Percentiles rank a stretch among this genome's conserved stretches.
Conservation (phyloP, 2,113 vertebrate species). For the Corapipo altera region DNA sequence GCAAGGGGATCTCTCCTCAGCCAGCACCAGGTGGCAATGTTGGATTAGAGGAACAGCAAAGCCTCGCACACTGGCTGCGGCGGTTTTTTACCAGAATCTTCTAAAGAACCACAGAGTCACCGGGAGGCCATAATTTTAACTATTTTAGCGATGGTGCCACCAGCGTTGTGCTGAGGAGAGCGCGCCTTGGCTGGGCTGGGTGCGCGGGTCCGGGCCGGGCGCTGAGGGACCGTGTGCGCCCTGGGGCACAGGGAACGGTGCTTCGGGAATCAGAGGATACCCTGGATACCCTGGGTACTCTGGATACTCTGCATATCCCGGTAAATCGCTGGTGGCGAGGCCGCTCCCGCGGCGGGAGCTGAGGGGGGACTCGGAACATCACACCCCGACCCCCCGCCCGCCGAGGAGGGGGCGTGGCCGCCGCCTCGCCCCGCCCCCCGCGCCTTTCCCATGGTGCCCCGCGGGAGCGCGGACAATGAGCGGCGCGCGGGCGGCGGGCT, state of each 20-base stretch:
- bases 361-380: background rate
- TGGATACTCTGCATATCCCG: background rate
- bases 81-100: constrained; percentile 21
- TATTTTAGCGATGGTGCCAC: background rate
- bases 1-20: background rate
- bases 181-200: background rate
- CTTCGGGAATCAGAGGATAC: background rate
- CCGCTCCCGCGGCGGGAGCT: background rate
- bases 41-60: background rate
- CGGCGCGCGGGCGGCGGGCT: background rate
- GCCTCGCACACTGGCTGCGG: background rate
- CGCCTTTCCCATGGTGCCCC: background rate
- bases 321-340: no score
- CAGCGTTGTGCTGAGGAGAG: background rate
- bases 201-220: background rate
- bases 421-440: background rate
- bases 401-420: background rate
- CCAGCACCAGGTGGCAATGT: constrained; percentile 9
- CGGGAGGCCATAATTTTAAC: background rate
- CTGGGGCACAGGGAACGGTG: background rate
- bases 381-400: background rate
- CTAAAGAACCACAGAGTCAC: background rate
- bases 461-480: constrained; percentile 24
- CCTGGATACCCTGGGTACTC: background rate
- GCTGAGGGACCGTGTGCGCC: background rate